These are phyloP conservation scores for Ornithoptera alexandrae DNA, from an alignment of 2,888 invertebrate genomes.

Conservation along the genomic window DNA sequence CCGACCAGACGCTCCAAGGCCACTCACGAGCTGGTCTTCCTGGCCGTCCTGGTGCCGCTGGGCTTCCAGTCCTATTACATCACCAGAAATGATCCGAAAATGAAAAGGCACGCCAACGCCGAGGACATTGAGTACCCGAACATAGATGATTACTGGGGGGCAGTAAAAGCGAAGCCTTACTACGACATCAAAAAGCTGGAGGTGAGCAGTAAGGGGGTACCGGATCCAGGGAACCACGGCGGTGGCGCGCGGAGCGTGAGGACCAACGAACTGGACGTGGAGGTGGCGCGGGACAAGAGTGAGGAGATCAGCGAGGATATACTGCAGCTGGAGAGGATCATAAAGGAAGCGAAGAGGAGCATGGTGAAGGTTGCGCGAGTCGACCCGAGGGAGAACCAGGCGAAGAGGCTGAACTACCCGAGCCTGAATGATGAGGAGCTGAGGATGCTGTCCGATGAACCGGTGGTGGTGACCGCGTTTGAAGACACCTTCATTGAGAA, in stretches of 20 bases:
- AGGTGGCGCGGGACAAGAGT: constrained; percentile 37
- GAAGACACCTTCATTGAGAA: constrained; percentile 61
- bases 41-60: constrained; percentile 82
- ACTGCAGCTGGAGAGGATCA: constrained; percentile 40
- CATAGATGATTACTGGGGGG: constrained; percentile 44
- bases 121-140: constrained; percentile 33
- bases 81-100: constrained; percentile 36
- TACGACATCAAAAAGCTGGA: constrained; percentile 44
- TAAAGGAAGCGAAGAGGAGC: constrained; percentile 36
- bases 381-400: constrained; percentile 14
- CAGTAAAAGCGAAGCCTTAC: constrained; percentile 37
- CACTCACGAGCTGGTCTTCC: constrained; percentile 85
- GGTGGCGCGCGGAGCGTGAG: too few species aligned
- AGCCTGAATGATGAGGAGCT: constrained; percentile 53
- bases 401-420: constrained; percentile 40
- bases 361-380: constrained; percentile 28
- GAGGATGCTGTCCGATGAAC: constrained; percentile 63
- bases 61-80: constrained; percentile 84
- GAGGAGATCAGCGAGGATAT: constrained; percentile 35
- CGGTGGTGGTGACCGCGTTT: constrained; percentile 47
- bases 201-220: constrained; percentile 14
- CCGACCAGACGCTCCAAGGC: constrained; percentile 82
- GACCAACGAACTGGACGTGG: constrained; percentile 36
- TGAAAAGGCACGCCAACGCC: constrained; percentile 35
- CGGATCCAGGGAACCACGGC: constrained; percentile 5